These are phyloP conservation scores for Tauraco erythrolophus DNA, from an alignment of 2,113 vertebrate species.

Conservation along the genomic window DNA sequence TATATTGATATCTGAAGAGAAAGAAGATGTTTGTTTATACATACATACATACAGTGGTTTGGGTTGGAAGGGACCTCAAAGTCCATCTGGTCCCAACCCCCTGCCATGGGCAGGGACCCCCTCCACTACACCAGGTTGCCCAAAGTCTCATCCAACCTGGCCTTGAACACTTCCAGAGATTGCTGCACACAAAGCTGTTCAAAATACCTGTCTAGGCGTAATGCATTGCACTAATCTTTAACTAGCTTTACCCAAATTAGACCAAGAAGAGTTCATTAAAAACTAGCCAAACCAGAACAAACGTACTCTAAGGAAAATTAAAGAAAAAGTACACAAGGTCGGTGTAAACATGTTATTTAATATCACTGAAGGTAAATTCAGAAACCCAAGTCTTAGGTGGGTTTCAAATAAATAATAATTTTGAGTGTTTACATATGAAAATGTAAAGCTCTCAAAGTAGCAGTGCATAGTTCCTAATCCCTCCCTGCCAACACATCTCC, in stretches of 20 bases:
- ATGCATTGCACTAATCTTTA: background rate
- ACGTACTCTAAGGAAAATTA: background rate
- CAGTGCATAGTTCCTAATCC: slow-evolving; percentile 14
- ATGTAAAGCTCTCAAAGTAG: slow-evolving; percentile 44
- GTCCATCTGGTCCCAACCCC: too few relatives aligned
- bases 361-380: slow-evolving; percentile 46
- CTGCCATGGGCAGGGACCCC: too few relatives aligned
- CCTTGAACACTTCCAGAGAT: too few relatives aligned
- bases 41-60: too few relatives aligned
- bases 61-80: too few relatives aligned
- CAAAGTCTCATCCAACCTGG: too few relatives aligned
- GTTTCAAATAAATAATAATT: slow-evolving; percentile 70
- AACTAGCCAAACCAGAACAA: background rate
- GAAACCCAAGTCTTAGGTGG: slow-evolving; percentile 20
- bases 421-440: background rate
- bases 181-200: background rate
- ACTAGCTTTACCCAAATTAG: background rate
- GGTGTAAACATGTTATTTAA: slow-evolving; percentile 69
- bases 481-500: slow-evolving; percentile 23
- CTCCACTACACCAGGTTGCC: too few relatives aligned
- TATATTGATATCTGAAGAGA: background rate
- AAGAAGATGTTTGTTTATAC: background rate
- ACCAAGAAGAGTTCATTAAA: background rate
- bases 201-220: background rate
- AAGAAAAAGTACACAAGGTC: background rate